phyloP scores from a whole-genome alignment of 92 coral and sea anemone genomes.

The Scolanthus callimorphus region DNA sequence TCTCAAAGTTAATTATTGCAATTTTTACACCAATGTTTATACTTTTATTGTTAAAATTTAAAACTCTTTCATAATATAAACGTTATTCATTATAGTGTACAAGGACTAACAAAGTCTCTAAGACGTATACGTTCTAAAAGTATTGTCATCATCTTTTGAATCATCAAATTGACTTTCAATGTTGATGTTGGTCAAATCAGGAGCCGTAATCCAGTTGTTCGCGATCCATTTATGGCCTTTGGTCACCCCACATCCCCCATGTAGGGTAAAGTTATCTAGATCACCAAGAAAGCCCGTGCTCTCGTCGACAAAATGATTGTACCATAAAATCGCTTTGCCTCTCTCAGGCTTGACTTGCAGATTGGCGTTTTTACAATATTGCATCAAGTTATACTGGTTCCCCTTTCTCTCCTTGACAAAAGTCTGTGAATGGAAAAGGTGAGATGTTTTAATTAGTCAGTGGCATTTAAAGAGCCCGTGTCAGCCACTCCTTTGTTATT shows the following conservation, averaged over 20 bases:
- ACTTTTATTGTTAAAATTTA: too few species aligned
- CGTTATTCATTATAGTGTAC: too few species aligned
- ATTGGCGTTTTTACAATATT: conserved; percentile 63
- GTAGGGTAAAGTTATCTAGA: conserved; percentile 72
- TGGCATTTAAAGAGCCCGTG: too few species aligned
- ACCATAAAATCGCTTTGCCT: conserved; percentile 84
- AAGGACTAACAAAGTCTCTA: too few species aligned
- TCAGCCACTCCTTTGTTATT: too few species aligned
- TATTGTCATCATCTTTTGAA: conserved; percentile 2
- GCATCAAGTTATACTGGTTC: conserved; percentile 69
- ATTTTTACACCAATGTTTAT: too few species aligned
- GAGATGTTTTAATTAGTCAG: too few species aligned
- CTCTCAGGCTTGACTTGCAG: conserved; percentile 61
- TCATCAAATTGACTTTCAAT: conserved; percentile 48
- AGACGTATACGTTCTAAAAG: too few species aligned
- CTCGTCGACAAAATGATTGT: conserved; percentile 85
- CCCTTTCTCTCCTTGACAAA: conserved; percentile 48
- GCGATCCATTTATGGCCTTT: conserved; percentile 79
- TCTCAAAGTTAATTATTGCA: too few species aligned
- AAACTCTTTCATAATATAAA: too few species aligned
- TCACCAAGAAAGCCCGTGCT: conserved; percentile 75
- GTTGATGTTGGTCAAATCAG: conserved; percentile 47
- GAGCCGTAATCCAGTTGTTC: conserved; percentile 84
- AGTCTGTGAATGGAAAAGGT: too few species aligned
- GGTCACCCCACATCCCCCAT: conserved; percentile 82